Evolutionary conservation across 2,113 vertebrate species (phyloP).

Genomic region (Rhadina sibilatrix): DNA sequence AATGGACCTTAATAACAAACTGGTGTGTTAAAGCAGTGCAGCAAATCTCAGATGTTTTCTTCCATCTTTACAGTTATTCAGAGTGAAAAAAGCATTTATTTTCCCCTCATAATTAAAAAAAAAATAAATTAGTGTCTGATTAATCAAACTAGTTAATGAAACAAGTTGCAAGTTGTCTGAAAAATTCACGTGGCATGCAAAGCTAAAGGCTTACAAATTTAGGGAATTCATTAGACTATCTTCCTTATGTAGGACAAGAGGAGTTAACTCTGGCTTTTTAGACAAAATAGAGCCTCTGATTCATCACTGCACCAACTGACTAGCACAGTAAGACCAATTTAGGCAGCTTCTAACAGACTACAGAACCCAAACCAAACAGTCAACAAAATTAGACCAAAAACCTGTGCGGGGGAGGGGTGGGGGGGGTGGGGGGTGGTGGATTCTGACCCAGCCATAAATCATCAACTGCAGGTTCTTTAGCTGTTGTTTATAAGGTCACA

Average conservation of each 20-base stretch:
- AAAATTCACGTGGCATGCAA: not conserved
- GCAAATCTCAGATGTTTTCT: not conserved
- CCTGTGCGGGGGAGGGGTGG: not conserved
- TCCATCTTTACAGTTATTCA: not conserved
- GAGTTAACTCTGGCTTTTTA: conserved; percentile 20
- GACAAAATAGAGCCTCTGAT: conserved; percentile 28
- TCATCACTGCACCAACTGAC: conserved; percentile 16
- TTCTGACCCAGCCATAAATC: not conserved
- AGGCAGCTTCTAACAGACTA: conserved; percentile 4
- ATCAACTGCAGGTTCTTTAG: not conserved
- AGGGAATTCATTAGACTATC: not conserved
- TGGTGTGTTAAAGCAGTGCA: not conserved
- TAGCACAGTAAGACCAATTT: conserved; percentile 16
- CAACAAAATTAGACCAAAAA: conserved; percentile 12
- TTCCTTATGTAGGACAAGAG: not conserved
- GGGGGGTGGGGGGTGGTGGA: fast-evolving
- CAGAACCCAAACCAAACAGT: not conserved
- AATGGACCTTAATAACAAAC: not conserved
- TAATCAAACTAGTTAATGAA: not conserved
- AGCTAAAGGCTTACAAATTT: not conserved
- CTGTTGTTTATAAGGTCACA: not conserved
- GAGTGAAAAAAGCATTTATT: not conserved
- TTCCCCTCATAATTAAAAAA: not conserved
- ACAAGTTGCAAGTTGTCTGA: not conserved
- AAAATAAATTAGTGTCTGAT: not conserved